A percentile compares a stretch with the other conserved stretches of the same genome.
These are phyloP conservation scores for Oscheius sp. DNA, from an alignment of 2,888 invertebrate species.

Conservation along the genomic window DNA sequence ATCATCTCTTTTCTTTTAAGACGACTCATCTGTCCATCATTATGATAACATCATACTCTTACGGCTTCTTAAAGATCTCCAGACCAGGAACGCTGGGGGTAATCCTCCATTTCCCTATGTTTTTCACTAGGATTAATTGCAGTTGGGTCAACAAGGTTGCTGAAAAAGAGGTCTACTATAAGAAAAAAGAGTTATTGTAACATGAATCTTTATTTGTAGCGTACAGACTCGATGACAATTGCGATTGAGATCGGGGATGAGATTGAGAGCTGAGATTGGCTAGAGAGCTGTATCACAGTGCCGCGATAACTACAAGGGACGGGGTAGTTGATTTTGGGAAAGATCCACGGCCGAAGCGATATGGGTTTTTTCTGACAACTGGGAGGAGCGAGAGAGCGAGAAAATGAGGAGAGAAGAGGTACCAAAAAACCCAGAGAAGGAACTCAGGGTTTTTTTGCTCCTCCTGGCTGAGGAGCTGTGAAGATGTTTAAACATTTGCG, in stretches of 20 bases:
- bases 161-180: background rate
- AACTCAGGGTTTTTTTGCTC: background rate
- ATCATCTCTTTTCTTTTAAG: no score
- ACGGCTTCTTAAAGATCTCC: no score
- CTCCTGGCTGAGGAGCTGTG: conserved; percentile 31
- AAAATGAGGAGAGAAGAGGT: no score
- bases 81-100: no score
- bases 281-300: conserved; percentile 12
- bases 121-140: background rate
- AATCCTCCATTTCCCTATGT: no score
- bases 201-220: background rate
- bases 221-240: background rate
- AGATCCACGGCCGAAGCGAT: conserved; percentile 21
- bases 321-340: background rate
- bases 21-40: no score
- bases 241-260: conserved; percentile 1
- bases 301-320: background rate
- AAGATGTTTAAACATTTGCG: conserved; percentile 52
- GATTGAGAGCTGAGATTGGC: background rate
- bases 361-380: conserved; percentile 1
- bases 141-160: background rate
- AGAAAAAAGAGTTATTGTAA: no score
- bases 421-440: no score
- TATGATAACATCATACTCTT: no score
- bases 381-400: background rate